These are phyloP conservation scores for Cynopterus sphinx DNA, from an alignment of 2,797 vertebrate genomes.

Conservation along the genomic window DNA sequence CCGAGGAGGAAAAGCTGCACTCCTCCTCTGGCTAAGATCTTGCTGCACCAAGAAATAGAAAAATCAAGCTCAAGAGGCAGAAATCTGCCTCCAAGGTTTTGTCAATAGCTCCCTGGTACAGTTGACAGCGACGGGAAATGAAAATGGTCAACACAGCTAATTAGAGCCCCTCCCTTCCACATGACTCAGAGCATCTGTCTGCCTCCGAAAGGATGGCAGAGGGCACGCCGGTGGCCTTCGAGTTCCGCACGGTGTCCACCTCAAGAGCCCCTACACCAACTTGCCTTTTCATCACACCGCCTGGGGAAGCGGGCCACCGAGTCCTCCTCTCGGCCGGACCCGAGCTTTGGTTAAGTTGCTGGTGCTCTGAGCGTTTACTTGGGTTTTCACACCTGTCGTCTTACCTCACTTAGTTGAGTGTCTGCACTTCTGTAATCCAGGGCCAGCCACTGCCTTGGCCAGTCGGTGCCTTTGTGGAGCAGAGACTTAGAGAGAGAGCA, in stretches of 20 bases:
- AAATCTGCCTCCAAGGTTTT: not conserved
- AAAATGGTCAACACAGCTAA: not conserved
- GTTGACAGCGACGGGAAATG: not conserved
- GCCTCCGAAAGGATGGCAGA: not conserved
- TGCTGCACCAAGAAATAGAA: not conserved
- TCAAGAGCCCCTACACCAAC: not conserved
- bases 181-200: not conserved
- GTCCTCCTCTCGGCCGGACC: conserved; percentile 71
- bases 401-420: conserved; percentile 89
- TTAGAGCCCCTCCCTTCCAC: not conserved
- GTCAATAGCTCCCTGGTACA: not conserved
- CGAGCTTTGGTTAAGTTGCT: conserved; percentile 80
- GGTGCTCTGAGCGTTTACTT: conserved; percentile 71
- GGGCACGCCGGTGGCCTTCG: not conserved
- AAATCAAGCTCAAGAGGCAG: not conserved
- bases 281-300: conserved; percentile 68
- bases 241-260: not conserved
- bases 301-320: conserved; percentile 48
- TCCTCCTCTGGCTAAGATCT: not conserved
- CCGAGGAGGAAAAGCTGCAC: not conserved
- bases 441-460: conserved; percentile 88
- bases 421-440: conserved; percentile 88
- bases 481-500: conserved; percentile 84
- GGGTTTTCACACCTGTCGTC: conserved; percentile 86
- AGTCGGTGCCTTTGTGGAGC: conserved; percentile 84